Conservation (phyloP, 2,113 vertebrate genomes). For the Atlantisia rogersi region DNA sequence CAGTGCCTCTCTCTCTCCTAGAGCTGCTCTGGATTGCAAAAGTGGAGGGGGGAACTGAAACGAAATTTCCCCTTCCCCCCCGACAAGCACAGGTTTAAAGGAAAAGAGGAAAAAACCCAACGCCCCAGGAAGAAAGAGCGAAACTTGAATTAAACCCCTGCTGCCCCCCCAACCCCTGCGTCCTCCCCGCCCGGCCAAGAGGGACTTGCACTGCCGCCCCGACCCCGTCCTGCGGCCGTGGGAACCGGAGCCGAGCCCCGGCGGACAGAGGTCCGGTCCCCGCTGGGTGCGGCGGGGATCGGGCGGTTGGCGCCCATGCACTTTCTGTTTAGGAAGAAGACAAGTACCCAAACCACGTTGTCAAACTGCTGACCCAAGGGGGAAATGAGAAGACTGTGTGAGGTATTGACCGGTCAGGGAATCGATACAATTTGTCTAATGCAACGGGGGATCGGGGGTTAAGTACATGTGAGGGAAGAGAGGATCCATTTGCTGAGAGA, state of each 20-base stretch:
- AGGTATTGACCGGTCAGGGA: constrained; percentile 41
- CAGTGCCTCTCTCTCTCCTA: constrained; percentile 61
- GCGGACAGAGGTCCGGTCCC: not conserved
- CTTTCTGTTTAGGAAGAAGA: constrained; percentile 44
- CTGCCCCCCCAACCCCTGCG: not conserved
- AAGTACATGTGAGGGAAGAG: constrained; percentile 29
- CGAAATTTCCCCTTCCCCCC: constrained; percentile 55
- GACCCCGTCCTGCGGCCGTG: constrained; percentile 27
- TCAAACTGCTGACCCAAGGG: constrained; percentile 50
- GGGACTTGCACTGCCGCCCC: constrained; percentile 38
- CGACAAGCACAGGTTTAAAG: constrained; percentile 69
- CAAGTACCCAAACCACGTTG: constrained; percentile 50
- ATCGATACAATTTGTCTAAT: constrained; percentile 66
- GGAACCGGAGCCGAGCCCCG: constrained; percentile 23
- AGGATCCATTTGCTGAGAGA: constrained; percentile 5
- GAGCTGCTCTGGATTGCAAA: constrained; percentile 59
- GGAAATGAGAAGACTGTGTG: constrained; percentile 55
- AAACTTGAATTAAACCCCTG: constrained; percentile 40
- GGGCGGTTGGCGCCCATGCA: constrained; percentile 50
- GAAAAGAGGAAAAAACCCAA: constrained; percentile 51
- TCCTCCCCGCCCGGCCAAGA: constrained; percentile 5
- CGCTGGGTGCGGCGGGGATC: not conserved
- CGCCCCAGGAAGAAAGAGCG: constrained; percentile 52
- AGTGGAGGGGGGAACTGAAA: constrained; percentile 62
- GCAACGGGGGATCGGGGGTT: constrained; percentile 54